Percentiles rank a stretch among this genome's conserved stretches.
Evolutionary conservation across 1,140 invertebrate species (phyloP).

Genomic region (Anagrus nilaparvatae): DNA sequence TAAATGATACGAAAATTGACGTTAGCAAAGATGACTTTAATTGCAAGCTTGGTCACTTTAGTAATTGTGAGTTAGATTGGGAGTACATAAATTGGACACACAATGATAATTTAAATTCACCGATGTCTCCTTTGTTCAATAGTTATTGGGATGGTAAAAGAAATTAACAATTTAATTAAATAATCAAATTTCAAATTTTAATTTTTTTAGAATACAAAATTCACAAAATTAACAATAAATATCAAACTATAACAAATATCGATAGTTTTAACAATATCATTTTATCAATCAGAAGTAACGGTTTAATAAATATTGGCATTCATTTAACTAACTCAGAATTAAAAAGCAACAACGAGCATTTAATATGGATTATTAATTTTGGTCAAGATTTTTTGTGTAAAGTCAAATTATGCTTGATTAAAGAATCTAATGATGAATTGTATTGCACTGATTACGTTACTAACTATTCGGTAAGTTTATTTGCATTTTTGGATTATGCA

Average conservation of each 20-base stretch:
- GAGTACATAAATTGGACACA: slow-evolving; percentile 3
- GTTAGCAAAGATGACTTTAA: background rate
- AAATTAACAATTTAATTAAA: background rate
- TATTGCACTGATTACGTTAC: background rate
- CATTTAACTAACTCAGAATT: too few species aligned
- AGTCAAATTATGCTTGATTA: background rate
- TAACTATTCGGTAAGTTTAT: background rate
- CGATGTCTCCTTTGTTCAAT: slow-evolving; percentile 10
- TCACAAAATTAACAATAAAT: background rate
- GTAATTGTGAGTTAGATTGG: slow-evolving; percentile 2
- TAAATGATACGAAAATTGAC: background rate
- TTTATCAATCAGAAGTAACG: too few species aligned
- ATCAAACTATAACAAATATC: background rate
- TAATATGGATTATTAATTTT: too few species aligned
- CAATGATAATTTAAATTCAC: background rate
- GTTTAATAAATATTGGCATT: too few species aligned
- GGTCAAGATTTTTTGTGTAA: slow-evolving; percentile 10
- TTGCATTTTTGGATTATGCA: background rate
- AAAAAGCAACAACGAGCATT: too few species aligned
- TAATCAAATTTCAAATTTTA: background rate
- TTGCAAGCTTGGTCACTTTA: slow-evolving; percentile 2
- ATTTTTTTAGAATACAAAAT: slow-evolving; percentile 6
- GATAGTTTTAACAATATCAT: slow-evolving; percentile 1
- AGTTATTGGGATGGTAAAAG: slow-evolving; percentile 13
- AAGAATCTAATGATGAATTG: background rate